Evolutionary conservation across 2,113 vertebrate genomes (phyloP).

Genomic region (Pongo pygmaeus): DNA sequence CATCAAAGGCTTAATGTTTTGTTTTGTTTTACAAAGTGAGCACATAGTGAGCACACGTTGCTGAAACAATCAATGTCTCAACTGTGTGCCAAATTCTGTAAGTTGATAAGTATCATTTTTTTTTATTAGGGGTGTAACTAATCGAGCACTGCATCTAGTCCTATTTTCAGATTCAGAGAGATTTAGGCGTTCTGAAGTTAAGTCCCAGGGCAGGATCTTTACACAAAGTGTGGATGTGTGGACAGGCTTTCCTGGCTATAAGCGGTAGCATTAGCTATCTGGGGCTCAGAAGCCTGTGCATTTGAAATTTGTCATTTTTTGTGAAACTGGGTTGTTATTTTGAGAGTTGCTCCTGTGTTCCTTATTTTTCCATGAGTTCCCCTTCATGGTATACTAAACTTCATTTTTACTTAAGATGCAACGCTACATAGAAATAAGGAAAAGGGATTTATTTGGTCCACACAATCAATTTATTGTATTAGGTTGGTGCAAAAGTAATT

Average conservation of each 20-base stretch:
- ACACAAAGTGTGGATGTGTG: not conserved
- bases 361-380: not conserved
- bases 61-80: not conserved
- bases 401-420: not conserved
- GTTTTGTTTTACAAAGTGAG: conserved; percentile 42
- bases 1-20: conserved; percentile 22
- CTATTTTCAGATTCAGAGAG: conserved; percentile 20
- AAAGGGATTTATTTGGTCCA: not conserved
- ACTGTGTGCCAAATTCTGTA: not conserved
- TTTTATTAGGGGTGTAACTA: not conserved
- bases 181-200: not conserved
- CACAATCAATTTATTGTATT: not conserved
- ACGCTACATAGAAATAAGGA: not conserved
- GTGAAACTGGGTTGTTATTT: not conserved
- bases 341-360: not conserved
- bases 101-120: not conserved
- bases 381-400: not conserved
- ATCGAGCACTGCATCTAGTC: not conserved
- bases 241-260: not conserved
- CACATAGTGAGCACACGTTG: not conserved
- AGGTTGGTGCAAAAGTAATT: no score
- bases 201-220: not conserved
- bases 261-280: not conserved
- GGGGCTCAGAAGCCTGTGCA: not conserved
- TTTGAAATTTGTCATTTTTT: conserved; percentile 29